Base-by-base conservation (phyloP, 2,113 vertebrate species). In the Siniperca chuatsi region DNA sequence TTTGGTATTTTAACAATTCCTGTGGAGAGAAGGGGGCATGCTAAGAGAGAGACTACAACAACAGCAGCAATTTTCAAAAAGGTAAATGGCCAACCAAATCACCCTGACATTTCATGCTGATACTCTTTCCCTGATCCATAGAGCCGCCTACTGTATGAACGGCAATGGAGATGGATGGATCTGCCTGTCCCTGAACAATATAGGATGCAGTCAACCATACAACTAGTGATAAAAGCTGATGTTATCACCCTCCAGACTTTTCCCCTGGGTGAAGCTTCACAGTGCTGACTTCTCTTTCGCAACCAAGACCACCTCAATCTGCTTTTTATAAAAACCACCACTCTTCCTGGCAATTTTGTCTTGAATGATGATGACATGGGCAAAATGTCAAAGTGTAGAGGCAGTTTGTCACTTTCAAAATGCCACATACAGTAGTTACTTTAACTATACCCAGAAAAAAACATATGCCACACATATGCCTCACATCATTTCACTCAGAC, bases 221-320 rank as follows among this genome's bases (percentile, higher is more conserved):
- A 87, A 90, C 85, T 74, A 82, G 84, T 81, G 92, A 94, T 95
- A 94, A 95, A 94, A 95, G 93, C 90, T 75, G 61, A 91, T 86
- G 93, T 94, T 94, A 93, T 94, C 90, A 91, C 84, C 92, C 82
- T 89, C 67, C 72, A 74, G 80, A 80, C 78, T 71, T 79, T 29
- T 90, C 90, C 91, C 92, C 57, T 18, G 79, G 68, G 93, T 73
- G 57, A 76, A 78, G 78, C 81, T 90, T 87, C 33, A 65, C 57
- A 54, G 42, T 42, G 64, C 40, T 67, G 70, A 72, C 81, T 85
- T 87, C 73, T 84, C 80, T 80, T 77, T 83, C 69, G 44, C 23
- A 75, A 77, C 55, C n/a, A 44, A 68, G 67, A 75, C 46, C 77
- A 77, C 73, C 62, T 68, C 78, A 73, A 73, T 85, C 25, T 80